Base-by-base conservation (phyloP, 2,113 vertebrate genomes). In the Scomber colias region DNA sequence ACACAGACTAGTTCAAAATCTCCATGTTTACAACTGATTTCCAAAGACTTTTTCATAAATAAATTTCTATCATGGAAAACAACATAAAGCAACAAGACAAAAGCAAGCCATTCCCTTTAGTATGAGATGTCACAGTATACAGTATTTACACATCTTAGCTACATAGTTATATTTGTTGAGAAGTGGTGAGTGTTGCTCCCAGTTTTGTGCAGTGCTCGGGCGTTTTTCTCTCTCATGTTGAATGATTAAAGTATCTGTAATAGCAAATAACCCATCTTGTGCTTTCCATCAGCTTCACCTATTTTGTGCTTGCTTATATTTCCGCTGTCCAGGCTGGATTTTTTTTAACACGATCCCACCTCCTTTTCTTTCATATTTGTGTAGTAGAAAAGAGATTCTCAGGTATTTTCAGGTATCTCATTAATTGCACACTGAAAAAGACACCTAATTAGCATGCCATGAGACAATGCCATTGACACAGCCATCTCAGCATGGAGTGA, bases 61-160 rank as follows among this genome's bases (percentile, higher is more conserved):
- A 88, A 63, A 80, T 74, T 72, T 86, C 46, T 81, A 81, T 83
- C 60, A 15, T 55, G 64, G 57, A 57, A 83, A 84, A 94, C 82
- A 95, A 92, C 86, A 90, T 92, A 93, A 93, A 93, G 84, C 93
- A 76, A 85, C 83, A 75, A 63, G 63, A 87, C 61, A 68, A 79
- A 54, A 77, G 73, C 51, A 60, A 87, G 78, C 77, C 76, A 80
- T 87, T 93, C 92, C 91, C 89, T 92, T 92, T 91, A 70, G 76
- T 71, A 55, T 46, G 35, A 84, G 67, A 82, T 21, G 19, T 75
- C 54, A 73, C 50, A 72, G 81, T 80, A 69, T 81, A 85, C 78
- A 90, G 48, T 89, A 91, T 92, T 82, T 90, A 92, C 87, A 89
- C 50, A 60, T 67, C 55, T 68, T 77, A 85, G 87, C 87, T 85